Evolutionary conservation across 2,888 invertebrate species (phyloP).

Genomic region (Lottia gigantea): DNA sequence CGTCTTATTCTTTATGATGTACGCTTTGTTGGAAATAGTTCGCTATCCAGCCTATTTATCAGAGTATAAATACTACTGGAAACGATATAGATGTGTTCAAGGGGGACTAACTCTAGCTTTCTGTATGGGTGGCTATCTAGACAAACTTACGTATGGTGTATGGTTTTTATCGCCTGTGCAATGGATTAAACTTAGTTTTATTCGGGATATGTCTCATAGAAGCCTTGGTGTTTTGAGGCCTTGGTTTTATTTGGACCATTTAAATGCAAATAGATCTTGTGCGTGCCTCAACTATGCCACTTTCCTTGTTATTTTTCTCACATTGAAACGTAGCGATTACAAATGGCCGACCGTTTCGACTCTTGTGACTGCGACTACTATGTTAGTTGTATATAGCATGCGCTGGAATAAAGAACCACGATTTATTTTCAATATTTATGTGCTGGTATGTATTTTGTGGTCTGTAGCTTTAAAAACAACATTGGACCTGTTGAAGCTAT

Average conservation of each 20-base stretch:
- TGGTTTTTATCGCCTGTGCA: not conserved
- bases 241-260: not conserved
- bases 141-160: not conserved
- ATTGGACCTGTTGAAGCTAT: not conserved
- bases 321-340: not conserved
- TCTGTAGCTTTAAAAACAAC: constrained; percentile 23
- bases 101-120: not conserved
- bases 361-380: not conserved
- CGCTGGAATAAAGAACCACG: constrained; percentile 20
- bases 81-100: not conserved
- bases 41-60: not conserved
- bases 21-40: not conserved
- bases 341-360: not conserved
- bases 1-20: not conserved
- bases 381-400: not conserved
- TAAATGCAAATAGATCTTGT: not conserved
- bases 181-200: not conserved
- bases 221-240: not conserved
- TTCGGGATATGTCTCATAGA: not conserved
- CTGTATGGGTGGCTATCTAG: not conserved
- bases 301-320: not conserved
- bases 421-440: constrained; percentile 49
- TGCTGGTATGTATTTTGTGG: constrained; percentile 42
- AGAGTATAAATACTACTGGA: not conserved
- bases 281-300: not conserved